phyloP scores from a whole-genome alignment of 2,113 vertebrate species.

The Pseudonaja textilis region DNA sequence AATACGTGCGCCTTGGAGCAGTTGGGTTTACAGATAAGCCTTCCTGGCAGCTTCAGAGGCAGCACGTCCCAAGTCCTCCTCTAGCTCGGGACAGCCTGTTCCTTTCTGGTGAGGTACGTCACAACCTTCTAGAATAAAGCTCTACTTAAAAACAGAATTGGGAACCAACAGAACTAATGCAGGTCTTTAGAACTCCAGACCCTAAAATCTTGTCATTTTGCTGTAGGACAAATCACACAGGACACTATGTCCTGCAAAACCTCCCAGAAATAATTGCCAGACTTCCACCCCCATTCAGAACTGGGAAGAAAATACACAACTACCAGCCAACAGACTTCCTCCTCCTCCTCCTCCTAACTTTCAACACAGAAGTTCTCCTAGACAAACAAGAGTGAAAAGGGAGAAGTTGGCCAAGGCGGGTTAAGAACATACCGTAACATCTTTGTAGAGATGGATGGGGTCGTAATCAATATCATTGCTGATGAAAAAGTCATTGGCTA shows the following conservation, averaged over 20 bases:
- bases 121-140: not conserved
- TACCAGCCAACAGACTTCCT: not conserved
- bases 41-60: not conserved
- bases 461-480: conserved; percentile 80
- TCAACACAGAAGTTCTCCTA: not conserved
- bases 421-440: conserved; percentile 75
- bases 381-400: not conserved
- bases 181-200: not conserved
- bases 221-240: not conserved
- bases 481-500: conserved; percentile 82
- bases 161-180: not conserved
- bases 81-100: conserved; percentile 9
- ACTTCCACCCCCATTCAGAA: not conserved
- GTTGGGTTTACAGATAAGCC: conserved; percentile 21
- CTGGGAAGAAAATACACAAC: not conserved
- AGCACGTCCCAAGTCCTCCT: not conserved
- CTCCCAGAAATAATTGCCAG: not conserved
- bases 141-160: not conserved
- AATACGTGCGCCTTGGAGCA: not conserved
- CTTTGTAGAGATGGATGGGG: conserved; percentile 82
- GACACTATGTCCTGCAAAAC: not conserved
- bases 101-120: not conserved
- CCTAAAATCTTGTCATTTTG: not conserved
- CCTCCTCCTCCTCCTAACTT: not conserved
- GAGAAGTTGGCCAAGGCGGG: not conserved